Conservation (phyloP, 2,888 invertebrate species). For the Zaprionus obscuricornis region DNA sequence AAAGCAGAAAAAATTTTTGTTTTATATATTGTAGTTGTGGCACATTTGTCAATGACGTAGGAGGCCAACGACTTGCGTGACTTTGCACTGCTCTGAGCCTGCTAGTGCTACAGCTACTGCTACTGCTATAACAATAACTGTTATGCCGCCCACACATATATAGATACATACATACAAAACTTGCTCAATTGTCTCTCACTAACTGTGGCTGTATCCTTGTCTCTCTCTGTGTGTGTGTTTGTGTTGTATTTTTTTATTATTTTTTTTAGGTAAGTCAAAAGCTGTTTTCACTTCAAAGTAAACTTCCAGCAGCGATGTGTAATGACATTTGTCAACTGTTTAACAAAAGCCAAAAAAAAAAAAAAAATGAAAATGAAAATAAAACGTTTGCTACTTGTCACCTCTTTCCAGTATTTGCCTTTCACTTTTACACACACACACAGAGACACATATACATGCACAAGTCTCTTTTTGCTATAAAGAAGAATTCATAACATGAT, state of each 20-base stretch:
- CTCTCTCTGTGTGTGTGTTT: conserved; percentile 1
- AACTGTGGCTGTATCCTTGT: not conserved
- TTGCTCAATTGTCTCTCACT: no score
- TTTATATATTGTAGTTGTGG: no score
- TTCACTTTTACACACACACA: conserved; percentile 4
- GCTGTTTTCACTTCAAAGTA: conserved; percentile 56
- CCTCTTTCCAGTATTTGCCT: conserved; percentile 23
- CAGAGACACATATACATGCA: not conserved
- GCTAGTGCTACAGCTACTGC: no score
- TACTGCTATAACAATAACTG: conserved; percentile 41
- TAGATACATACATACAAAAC: no score
- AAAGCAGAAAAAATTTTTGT: conserved; percentile 45
- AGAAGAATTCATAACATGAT: conserved; percentile 5
- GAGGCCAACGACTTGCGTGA: conserved; percentile 70
- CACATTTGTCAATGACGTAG: conserved; percentile 72
- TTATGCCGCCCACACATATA: no score
- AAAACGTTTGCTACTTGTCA: not conserved
- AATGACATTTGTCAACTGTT: conserved; percentile 74
- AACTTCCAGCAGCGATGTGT: conserved; percentile 65
- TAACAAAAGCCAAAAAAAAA: conserved; percentile 7
- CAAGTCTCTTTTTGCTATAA: no score
- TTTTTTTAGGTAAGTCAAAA: conserved; percentile 41
- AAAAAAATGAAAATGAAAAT: no score
- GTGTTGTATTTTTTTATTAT: conserved; percentile 2
- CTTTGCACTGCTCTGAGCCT: no score